Evolutionary conservation across 2,888 invertebrate species (phyloP), one percentile per base, ranked within the genome.

Genomic region (Entomobrya proxima): DNA sequence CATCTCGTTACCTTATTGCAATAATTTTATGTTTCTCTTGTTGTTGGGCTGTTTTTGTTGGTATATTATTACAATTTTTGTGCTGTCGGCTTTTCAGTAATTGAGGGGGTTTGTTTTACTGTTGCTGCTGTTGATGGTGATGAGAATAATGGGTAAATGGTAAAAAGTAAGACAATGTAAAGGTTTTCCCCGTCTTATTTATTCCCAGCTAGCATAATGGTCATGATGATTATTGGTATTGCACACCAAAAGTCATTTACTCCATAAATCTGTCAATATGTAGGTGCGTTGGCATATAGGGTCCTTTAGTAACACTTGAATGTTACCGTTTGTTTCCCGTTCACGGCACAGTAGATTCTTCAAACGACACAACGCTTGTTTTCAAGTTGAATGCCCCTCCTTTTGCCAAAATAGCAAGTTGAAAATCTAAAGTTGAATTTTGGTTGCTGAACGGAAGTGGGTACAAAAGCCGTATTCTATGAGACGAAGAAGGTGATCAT

Each of bases 181-280:
- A 27, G 74, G 37, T 32, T 72, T 75, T 75, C 47, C 82, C 75
- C 64, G 35, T 82, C 27, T 64, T 47, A 32, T 40, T 27, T 44
- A 44, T 13, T 37, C 44, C 44, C 74, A 64, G 67, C n/a, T n/a
- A 61, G 24, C 32, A n/a, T 77, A 77, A 84, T 77, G 77, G 69
- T 69, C 77, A 84, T 84, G 76, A 83, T 83, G 83, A 84, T 84
- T 84, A 84, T 77, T 84, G 83, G 69, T 84, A 84, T 84, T 84
- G 83, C 83, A 77, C 83, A 77, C 69, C 67, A 77, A 84, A 84
- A 69, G 67, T 77, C 67, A 77, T 84, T 76, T 77, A 52, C 44
- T 69, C 18, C 83, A 84, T 84, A 84, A 84, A 84, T 84, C 76
- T 84, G 83, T 77, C 83, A 84, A 76, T 84, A 67, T 67, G 37